Evolutionary conservation across 1,140 invertebrate species (phyloP).

Genomic region (Bombus breviceps): DNA sequence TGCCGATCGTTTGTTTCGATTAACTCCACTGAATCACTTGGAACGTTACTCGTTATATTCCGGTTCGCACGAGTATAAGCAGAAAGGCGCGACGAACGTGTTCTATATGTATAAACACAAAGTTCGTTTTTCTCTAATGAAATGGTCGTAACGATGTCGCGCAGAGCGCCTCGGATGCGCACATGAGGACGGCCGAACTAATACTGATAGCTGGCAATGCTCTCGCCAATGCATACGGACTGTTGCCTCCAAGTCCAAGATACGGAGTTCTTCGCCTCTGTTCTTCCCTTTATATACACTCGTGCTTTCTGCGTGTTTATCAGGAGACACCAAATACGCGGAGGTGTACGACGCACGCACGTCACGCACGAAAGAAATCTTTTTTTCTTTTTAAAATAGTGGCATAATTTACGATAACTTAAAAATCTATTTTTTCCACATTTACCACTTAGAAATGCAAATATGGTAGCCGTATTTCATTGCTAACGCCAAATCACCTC

Average conservation of each 20-base stretch:
- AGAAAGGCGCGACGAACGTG: too few species aligned
- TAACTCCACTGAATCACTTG: too few species aligned
- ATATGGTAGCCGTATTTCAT: too few species aligned
- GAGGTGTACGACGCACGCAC: neutral
- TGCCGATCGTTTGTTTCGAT: neutral
- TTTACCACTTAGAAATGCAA: too few species aligned
- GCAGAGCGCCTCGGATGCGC: conserved; percentile 43
- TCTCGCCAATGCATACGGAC: conserved; percentile 53
- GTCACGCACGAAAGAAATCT: too few species aligned
- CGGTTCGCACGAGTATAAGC: neutral
- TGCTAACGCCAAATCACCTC: too few species aligned
- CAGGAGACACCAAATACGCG: neutral
- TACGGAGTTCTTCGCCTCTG: conserved; percentile 36
- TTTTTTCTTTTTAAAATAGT: too few species aligned
- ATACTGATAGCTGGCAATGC: conserved; percentile 73
- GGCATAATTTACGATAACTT: too few species aligned
- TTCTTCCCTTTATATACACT: conserved; percentile 21
- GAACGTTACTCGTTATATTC: neutral
- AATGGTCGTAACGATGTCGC: conserved; percentile 6
- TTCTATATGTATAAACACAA: neutral
- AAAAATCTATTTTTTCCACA: too few species aligned
- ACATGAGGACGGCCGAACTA: conserved; percentile 68
- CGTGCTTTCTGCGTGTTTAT: neutral
- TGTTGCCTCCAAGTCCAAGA: conserved; percentile 61
- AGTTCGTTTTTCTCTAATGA: conserved; percentile 29